Evolutionary conservation across 2,797 vertebrate genomes (phyloP).

Genomic region (Mormyrus hasselquistii): DNA sequence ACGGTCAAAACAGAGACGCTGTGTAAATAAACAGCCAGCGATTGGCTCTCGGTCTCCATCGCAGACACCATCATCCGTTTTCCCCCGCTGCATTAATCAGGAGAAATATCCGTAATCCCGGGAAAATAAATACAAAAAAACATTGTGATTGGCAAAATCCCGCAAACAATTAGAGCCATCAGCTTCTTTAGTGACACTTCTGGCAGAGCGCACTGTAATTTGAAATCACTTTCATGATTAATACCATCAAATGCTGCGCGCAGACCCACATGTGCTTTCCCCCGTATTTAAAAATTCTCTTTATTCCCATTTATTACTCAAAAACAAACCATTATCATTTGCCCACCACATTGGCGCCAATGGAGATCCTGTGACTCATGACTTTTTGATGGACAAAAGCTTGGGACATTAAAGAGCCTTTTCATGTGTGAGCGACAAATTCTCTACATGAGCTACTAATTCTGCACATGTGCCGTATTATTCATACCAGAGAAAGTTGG

Average conservation of each 20-base stretch:
- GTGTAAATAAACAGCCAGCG: conserved; percentile 62
- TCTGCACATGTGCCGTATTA: background rate
- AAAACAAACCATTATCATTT: conserved; percentile 21
- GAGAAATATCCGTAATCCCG: conserved; percentile 55
- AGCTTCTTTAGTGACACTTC: background rate
- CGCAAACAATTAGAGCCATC: conserved; percentile 10
- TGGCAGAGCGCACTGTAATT: background rate
- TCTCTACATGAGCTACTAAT: conserved; percentile 3
- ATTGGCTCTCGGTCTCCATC: conserved; percentile 37
- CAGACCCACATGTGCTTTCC: background rate
- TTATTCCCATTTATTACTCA: conserved; percentile 9
- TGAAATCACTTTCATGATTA: conserved; percentile 13
- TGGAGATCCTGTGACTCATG: conserved; percentile 17
- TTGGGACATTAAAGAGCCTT: conserved; percentile 20
- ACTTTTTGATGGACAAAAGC: conserved; percentile 16
- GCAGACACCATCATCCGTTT: conserved; percentile 60
- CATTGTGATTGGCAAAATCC: conserved; percentile 49
- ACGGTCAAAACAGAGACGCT: conserved; percentile 49
- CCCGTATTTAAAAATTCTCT: background rate
- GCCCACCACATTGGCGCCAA: background rate
- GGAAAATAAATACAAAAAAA: conserved; percentile 56
- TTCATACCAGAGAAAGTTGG: background rate
- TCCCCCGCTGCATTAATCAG: conserved; percentile 50
- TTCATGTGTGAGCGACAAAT: conserved; percentile 19
- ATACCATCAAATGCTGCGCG: background rate